phyloP scores from a whole-genome alignment of 2,888 invertebrate species.

The Pantelozetes paolii region DNA sequence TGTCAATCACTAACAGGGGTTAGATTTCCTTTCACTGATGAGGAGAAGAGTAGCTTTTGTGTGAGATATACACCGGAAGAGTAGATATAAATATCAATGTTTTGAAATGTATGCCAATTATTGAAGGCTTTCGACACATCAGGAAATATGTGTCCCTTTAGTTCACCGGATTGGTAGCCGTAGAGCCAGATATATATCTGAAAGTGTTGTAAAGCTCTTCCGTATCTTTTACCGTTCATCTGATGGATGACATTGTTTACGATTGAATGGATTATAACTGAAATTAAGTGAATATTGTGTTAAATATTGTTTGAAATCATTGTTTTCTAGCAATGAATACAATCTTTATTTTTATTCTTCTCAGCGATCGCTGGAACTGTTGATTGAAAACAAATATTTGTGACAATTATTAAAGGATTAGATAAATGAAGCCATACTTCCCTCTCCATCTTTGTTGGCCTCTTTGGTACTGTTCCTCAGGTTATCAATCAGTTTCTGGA shows the following conservation, averaged over 20 bases:
- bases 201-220: not conserved
- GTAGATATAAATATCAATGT: not conserved
- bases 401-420: not conserved
- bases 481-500: not conserved
- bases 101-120: not conserved
- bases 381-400: not conserved
- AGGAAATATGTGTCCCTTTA: conserved; percentile 8
- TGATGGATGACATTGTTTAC: conserved; percentile 21
- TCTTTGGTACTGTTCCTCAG: conserved; percentile 9
- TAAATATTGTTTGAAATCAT: not conserved
- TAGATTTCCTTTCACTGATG: conserved; percentile 21
- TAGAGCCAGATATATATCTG: conserved; percentile 24
- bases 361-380: conserved; percentile 27
- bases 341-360: not conserved
- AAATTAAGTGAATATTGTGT: not conserved
- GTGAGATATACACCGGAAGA: not conserved
- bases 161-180: conserved; percentile 18
- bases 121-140: conserved; percentile 22
- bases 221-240: not conserved
- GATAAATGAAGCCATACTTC: not conserved
- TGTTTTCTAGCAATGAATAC: not conserved
- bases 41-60: conserved; percentile 16
- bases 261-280: not conserved
- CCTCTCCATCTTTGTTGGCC: not conserved
- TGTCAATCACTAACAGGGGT: conserved; percentile 9